A percentile compares a stretch with the other conserved stretches of the same genome.
phyloP scores from a whole-genome alignment of 1,140 invertebrate species.

The Brachionus rubens region DNA sequence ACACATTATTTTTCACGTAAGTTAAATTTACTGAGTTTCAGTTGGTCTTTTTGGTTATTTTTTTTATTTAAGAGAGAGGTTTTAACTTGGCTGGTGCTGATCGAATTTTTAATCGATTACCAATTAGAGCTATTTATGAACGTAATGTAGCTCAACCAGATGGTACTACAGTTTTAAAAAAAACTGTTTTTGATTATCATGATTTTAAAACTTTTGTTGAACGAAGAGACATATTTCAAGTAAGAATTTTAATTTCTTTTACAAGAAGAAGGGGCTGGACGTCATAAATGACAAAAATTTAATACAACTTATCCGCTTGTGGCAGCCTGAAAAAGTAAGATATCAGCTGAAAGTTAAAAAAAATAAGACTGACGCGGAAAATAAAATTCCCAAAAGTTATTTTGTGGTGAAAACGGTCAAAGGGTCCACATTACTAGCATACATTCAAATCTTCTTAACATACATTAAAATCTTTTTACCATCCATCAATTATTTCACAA shows the following conservation, averaged over 20 bases:
- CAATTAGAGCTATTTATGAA: constrained; percentile 8
- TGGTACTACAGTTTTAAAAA: neutral
- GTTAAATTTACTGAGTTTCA: no score
- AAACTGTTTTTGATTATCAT: constrained; percentile 16
- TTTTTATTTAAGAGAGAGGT: neutral
- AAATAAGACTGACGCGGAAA: no score
- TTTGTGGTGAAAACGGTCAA: no score
- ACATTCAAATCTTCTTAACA: no score
- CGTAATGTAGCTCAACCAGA: neutral
- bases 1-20: constrained; percentile 39
- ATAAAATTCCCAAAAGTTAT: no score
- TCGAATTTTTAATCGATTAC: neutral
- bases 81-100: neutral
- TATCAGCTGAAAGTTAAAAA: no score
- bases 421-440: no score
- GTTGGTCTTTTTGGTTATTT: neutral
- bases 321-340: no score
- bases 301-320: neutral
- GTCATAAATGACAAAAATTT: neutral
- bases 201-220: constrained; percentile 13
- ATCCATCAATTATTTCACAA: no score
- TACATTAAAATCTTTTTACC: no score
- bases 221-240: neutral
- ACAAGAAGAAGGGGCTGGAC: neutral
- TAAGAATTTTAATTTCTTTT: neutral